A percentile compares a stretch with the other conserved stretches of the same genome.
phyloP scores from a whole-genome alignment of 2,888 invertebrate genomes.

The Euplagia quadripunctaria region DNA sequence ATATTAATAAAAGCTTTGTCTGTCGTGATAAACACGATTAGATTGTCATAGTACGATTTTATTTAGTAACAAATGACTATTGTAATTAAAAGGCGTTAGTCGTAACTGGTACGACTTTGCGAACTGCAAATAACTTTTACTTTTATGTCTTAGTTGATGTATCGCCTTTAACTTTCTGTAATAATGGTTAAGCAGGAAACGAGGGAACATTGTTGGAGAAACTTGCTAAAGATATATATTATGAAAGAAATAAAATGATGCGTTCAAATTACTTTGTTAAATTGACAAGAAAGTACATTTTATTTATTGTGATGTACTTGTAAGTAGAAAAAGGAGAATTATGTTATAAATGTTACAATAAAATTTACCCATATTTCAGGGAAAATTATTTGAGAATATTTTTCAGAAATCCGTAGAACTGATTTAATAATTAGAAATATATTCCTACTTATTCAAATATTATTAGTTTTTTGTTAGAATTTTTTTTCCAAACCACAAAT shows the following conservation, averaged over 20 bases:
- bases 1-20: not conserved
- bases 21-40: not conserved
- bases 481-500: no score
- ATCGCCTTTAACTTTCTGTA: conserved; percentile 1
- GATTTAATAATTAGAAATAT: no score
- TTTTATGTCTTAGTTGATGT: conserved; percentile 14
- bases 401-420: not conserved
- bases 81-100: conserved; percentile 18
- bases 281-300: not conserved
- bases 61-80: conserved; percentile 19
- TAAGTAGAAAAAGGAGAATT: no score
- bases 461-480: no score
- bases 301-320: no score
- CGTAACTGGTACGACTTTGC: conserved; percentile 43
- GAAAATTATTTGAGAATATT: not conserved
- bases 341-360: not conserved
- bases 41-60: no score
- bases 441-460: no score
- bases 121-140: conserved; percentile 15
- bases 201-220: not conserved
- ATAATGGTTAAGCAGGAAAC: conserved; percentile 9
- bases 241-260: not conserved
- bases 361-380: not conserved
- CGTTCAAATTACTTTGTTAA: not conserved
- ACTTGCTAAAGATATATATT: not conserved